Base-by-base conservation (phyloP, 1,140 invertebrate species). In the Acromyrmex echinatior region DNA sequence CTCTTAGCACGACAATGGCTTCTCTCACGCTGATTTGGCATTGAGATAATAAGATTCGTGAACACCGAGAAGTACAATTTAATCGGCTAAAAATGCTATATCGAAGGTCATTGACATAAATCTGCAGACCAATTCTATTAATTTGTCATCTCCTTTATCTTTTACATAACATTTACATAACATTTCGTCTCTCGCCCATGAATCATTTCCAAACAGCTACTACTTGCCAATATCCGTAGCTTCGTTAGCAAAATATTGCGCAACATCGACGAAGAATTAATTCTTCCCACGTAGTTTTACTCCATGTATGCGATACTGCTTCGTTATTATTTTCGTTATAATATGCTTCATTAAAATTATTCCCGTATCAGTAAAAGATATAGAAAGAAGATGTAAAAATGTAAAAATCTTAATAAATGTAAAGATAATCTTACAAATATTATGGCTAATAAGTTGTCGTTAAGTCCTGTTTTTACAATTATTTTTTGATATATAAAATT, bases 241-340 rank as follows among this genome's bases (percentile, higher is more conserved):
- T 84, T 84, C 25, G 56, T 84, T 84, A 84, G 2, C 28, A 60
- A 84, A 76, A 76, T n/a, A 28, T 84, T 84, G 45, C 70, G 70
- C 56, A 84, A 84, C 56, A 39, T 35, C 35, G 56, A 74, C 25
- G n/a, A 76, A 84, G 56, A 84, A 84, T 84, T 84, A 84, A 84
- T 84, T 76, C 80, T 62, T 63, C 28, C 70, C 70, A 35, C 56
- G 70, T 84, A 84, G 14, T n/a, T 62, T 14, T 58, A 10, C 3
- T 5, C 18, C 7, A 58, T 12, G 18, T 18, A 60, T 12, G 56
- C 39, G 56, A 73, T 74, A 82, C 21, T 35, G 56, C 70, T 76
- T 62, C 39, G 7, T 74, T 82, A 82, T 53, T 81, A 81, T 21
- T 31, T 81, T 81, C 53, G 25, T 60, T 71, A 81, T 58, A 74